Conservation (phyloP, 2,113 vertebrate species). For the Orycteropus afer region DNA sequence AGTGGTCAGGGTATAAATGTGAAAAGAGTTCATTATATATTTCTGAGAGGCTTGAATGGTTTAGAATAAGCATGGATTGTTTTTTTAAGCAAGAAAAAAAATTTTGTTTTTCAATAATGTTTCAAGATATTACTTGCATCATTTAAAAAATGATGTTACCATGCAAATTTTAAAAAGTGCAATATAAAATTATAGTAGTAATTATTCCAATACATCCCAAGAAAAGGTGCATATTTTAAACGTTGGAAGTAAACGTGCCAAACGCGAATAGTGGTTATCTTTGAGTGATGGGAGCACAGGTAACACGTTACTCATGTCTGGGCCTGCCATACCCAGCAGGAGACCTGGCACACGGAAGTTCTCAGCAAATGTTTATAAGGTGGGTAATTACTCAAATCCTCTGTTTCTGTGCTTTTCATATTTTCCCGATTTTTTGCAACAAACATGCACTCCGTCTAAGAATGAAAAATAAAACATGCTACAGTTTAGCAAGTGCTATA, state of each 20-base stretch:
- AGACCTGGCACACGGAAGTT: background rate
- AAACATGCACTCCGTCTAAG: background rate
- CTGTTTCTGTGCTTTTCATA: background rate
- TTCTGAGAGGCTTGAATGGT: slow-evolving; percentile 48
- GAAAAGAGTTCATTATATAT: background rate
- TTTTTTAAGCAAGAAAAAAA: slow-evolving; percentile 56
- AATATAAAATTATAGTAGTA: slow-evolving; percentile 27
- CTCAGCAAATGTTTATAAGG: slow-evolving; percentile 45
- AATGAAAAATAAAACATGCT: background rate
- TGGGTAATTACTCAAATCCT: slow-evolving; percentile 29
- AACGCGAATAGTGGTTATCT: slow-evolving; percentile 57
- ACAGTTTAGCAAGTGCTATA: background rate
- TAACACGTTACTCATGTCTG: background rate
- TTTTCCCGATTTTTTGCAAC: slow-evolving; percentile 20
- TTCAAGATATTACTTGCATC: slow-evolving; percentile 49
- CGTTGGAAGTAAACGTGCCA: slow-evolving; percentile 9
- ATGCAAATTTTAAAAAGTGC: slow-evolving; percentile 13
- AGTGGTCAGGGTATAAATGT: background rate
- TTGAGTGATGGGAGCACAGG: background rate
- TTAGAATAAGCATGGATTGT: slow-evolving; percentile 25
- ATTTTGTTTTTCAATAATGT: background rate
- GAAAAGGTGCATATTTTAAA: slow-evolving; percentile 31
- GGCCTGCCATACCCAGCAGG: background rate
- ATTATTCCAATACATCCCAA: slow-evolving; percentile 9
- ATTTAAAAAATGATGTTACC: background rate